Percentiles rank a stretch among this genome's conserved stretches.
phyloP scores from a whole-genome alignment of 1,140 invertebrate genomes.

The Drosophila jambulina region DNA sequence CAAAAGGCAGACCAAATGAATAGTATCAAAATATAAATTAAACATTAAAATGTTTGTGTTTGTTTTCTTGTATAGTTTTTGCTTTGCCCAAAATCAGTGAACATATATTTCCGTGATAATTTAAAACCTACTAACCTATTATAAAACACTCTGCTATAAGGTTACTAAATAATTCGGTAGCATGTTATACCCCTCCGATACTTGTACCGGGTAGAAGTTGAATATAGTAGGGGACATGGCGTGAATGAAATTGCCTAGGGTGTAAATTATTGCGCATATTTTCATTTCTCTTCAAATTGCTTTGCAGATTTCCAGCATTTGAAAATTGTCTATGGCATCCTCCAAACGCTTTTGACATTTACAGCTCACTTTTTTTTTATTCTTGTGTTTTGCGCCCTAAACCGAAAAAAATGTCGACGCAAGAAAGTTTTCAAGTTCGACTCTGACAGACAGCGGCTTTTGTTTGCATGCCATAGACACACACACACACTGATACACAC shows the following conservation, averaged over 20 bases:
- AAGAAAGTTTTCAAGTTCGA: conserved; percentile 77
- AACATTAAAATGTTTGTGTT: too few species aligned
- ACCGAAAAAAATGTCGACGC: conserved; percentile 62
- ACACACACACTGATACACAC: conserved; percentile 24
- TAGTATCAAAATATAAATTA: too few species aligned
- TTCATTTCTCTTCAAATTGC: conserved; percentile 80
- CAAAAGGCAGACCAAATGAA: too few species aligned
- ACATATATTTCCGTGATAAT: not conserved
- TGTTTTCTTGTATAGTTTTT: too few species aligned
- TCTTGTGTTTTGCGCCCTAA: conserved; percentile 16
- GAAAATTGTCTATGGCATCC: conserved; percentile 76
- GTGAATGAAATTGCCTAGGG: conserved; percentile 66
- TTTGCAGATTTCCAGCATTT: conserved; percentile 80
- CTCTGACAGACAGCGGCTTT: conserved; percentile 77
- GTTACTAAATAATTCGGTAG: not conserved
- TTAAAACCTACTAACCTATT: not conserved
- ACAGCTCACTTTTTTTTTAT: conserved; percentile 71
- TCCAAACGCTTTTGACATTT: conserved; percentile 78
- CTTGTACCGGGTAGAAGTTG: conserved; percentile 17
- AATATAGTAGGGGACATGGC: conserved; percentile 8
- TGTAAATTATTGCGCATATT: conserved; percentile 84
- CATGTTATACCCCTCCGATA: conserved; percentile 10
- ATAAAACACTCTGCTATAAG: not conserved
- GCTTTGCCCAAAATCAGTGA: too few species aligned
- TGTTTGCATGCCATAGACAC: conserved; percentile 69